Evolutionary conservation across 2,888 invertebrate genomes (phyloP).

Genomic region (Drosophila greeni): DNA sequence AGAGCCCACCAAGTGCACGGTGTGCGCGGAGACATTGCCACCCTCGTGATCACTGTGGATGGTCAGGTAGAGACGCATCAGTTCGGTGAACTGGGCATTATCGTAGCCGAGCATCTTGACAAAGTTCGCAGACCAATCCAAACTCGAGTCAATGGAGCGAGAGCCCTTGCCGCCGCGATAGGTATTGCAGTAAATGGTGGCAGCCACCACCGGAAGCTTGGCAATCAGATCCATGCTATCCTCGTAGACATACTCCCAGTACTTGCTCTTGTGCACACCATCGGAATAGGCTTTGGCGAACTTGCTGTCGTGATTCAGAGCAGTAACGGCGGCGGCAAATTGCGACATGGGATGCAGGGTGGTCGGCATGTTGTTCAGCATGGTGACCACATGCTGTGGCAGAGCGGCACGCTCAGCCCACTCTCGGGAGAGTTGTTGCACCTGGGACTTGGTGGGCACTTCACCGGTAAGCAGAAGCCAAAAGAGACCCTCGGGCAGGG

Average conservation of each 20-base stretch:
- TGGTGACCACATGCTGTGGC: slow-evolving; percentile 89
- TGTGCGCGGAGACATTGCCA: slow-evolving; percentile 94
- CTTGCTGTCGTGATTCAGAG: slow-evolving; percentile 90
- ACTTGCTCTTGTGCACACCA: slow-evolving; percentile 84
- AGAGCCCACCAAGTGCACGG: slow-evolving; percentile 91
- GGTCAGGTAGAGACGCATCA: slow-evolving; percentile 91
- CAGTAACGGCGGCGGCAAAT: slow-evolving; percentile 88
- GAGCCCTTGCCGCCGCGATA: slow-evolving; percentile 85
- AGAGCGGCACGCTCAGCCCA: slow-evolving; percentile 87
- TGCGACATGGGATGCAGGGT: slow-evolving; percentile 93
- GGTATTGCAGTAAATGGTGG: slow-evolving; percentile 90
- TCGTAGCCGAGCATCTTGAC: slow-evolving; percentile 89
- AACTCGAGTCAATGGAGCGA: slow-evolving; percentile 86
- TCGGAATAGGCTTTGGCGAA: slow-evolving; percentile 87
- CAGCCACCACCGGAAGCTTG: slow-evolving; percentile 91
- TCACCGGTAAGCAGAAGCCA: slow-evolving; percentile 95
- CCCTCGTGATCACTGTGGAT: slow-evolving; percentile 94
- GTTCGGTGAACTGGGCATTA: slow-evolving; percentile 85
- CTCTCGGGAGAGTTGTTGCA: slow-evolving; percentile 84
- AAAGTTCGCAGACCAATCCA: slow-evolving; percentile 93
- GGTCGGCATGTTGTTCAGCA: slow-evolving; percentile 90
- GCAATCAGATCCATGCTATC: slow-evolving; percentile 93
- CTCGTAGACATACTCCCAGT: slow-evolving; percentile 90
- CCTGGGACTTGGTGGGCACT: slow-evolving; percentile 90
- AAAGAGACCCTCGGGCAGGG: slow-evolving; percentile 95